Conservation (phyloP, 2,888 invertebrate species). For the Myopa tessellatipennis region DNA sequence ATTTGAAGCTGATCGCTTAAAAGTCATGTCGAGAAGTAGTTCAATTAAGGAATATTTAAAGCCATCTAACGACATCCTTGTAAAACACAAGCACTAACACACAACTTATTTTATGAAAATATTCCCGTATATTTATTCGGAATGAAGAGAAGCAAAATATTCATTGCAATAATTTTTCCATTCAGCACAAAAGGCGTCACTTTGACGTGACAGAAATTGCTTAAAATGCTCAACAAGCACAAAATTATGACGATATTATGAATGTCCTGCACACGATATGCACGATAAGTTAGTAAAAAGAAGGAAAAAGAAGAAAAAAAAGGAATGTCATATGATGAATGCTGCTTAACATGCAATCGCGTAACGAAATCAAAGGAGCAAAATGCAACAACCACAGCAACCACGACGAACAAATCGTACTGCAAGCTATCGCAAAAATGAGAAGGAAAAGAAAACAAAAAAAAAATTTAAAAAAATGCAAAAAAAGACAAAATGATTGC, state of each 20-base stretch:
- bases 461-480: not conserved
- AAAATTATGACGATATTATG: not conserved
- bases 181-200: conserved; percentile 6
- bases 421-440: no score
- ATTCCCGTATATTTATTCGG: no score
- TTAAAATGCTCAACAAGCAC: not conserved
- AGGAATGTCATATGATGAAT: conserved; percentile 16
- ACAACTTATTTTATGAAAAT: not conserved
- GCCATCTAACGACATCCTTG: not conserved
- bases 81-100: conserved; percentile 14
- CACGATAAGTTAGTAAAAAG: not conserved
- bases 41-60: conserved; percentile 29
- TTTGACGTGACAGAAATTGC: conserved; percentile 22
- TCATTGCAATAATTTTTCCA: conserved; percentile 12
- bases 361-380: not conserved
- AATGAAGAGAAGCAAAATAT: not conserved
- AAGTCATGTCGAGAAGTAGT: conserved; percentile 32
- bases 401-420: not conserved
- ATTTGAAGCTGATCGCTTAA: no score
- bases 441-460: not conserved
- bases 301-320: not conserved
- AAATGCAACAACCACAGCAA: not conserved
- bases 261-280: conserved; percentile 1
- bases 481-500: not conserved
- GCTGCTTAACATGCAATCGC: conserved; percentile 32